Base-by-base conservation (phyloP, 2,797 vertebrate species). In the Rallus crepitans region DNA sequence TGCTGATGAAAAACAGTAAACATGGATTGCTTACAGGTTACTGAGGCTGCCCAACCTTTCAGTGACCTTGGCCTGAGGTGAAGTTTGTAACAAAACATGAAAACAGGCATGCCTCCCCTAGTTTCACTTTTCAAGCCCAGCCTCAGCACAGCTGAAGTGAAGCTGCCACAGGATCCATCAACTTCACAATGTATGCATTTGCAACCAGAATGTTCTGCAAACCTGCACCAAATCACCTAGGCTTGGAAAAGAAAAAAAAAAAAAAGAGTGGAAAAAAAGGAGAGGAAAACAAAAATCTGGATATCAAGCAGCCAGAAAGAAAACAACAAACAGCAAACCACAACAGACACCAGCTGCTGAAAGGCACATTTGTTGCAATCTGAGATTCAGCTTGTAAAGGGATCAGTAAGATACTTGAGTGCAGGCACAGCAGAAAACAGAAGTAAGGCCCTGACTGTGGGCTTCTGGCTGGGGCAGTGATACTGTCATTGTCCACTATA, bases 101-200 rank as follows among this genome's bases (percentile, higher is more conserved):
- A 78, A 97, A 90, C 77, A 95, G 28, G 37, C 21, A 37, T 85
- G 68, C n/a, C 35, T 88, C 11, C 15, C 9, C 56, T 87, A 33
- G 52, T 95, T 95, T 96, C 71, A 57, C 48, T 90, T 96, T 90
- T 69, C 42, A 45, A 71, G 9, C 82, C 35, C 35, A 61, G 37
- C 17, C 24, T 35, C 53, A n/a, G 28, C 1, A 1, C 39, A 69
- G 50, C 37, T 8, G 1, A n/a, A 55, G 33, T 11, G 3, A 6
- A 30, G 23, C 27, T 83, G 61, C 50, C n/a, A 6, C 5, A 2
- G 71, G 24, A 84, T 50, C 13, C 7, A 15, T 8, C 4, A 2
- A 15, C 6, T 4, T 60, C 52, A 47, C 47, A 23, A 11, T 39
- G 9, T 69, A 56, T 64, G 55, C 69, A 21, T 31, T 76, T 33